Evolutionary conservation across 2,888 invertebrate species (phyloP).

Genomic region (Tribolium freemani): DNA sequence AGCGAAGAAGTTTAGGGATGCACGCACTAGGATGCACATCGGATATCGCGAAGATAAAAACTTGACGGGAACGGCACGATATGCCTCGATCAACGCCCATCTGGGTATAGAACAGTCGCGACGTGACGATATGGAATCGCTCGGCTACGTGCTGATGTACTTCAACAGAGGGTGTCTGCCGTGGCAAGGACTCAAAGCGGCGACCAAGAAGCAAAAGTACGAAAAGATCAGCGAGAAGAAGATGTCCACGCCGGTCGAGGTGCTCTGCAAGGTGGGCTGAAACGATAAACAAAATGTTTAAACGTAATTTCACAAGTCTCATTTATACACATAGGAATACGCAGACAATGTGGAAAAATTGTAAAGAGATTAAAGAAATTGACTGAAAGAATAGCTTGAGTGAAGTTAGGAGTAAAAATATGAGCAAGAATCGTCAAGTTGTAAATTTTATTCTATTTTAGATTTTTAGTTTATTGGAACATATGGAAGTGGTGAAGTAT

Average conservation of each 20-base stretch:
- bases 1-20: slow-evolving; percentile 98
- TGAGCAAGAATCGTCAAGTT: too few species aligned
- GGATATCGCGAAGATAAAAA: slow-evolving; percentile 97
- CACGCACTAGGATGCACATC: slow-evolving; percentile 93
- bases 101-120: slow-evolving; percentile 98
- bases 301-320: neutral
- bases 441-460: too few species aligned
- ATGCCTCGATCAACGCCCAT: slow-evolving; percentile 99
- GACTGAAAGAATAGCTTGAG: too few species aligned
- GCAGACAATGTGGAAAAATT: too few species aligned
- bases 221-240: slow-evolving; percentile 99
- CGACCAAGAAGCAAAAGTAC: slow-evolving; percentile 98
- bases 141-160: slow-evolving; percentile 99
- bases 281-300: neutral
- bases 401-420: too few species aligned
- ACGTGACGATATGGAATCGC: slow-evolving; percentile 98
- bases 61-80: slow-evolving; percentile 80
- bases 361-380: too few species aligned
- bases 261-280: slow-evolving; percentile 88
- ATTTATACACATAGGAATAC: too few species aligned
- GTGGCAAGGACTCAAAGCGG: slow-evolving; percentile 98
- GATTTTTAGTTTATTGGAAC: too few species aligned
- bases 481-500: too few species aligned
- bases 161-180: slow-evolving; percentile 95
- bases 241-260: slow-evolving; percentile 99